These are phyloP conservation scores for Clarias pachynema DNA, from an alignment of 2,797 vertebrate species.

Conservation along the genomic window DNA sequence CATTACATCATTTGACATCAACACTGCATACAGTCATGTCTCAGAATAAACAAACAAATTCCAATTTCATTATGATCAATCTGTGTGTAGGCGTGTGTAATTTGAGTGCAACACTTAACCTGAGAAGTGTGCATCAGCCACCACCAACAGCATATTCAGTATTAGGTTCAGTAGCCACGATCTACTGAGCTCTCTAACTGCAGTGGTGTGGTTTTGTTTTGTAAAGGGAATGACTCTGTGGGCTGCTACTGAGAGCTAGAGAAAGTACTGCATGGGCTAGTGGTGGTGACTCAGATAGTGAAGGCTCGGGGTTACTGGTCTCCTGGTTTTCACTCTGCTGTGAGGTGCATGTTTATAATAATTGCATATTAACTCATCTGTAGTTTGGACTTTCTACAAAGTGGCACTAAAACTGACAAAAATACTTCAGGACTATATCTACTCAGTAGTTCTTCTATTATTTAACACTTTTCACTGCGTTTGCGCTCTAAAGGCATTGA, in stretches of 20 bases:
- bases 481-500: too few species aligned
- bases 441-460: background rate
- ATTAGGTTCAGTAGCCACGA: background rate
- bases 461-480: background rate
- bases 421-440: background rate
- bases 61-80: background rate
- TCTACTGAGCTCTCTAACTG: background rate
- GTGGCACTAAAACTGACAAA: background rate
- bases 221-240: background rate
- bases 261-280: background rate
- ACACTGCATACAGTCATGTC: background rate
- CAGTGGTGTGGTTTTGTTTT: background rate
- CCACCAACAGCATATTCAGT: background rate
- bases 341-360: too few species aligned
- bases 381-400: background rate
- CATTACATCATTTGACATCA: background rate
- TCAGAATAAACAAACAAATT: background rate
- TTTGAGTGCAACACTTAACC: background rate
- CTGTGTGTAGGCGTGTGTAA: background rate
- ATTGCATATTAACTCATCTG: too few species aligned
- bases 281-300: too few species aligned
- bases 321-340: too few species aligned
- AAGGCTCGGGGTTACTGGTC: too few species aligned
- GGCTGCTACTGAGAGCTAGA: background rate
- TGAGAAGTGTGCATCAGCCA: background rate